Base-by-base conservation (phyloP, 2,797 vertebrate species). In the Oryzias dopingdopingensis region DNA sequence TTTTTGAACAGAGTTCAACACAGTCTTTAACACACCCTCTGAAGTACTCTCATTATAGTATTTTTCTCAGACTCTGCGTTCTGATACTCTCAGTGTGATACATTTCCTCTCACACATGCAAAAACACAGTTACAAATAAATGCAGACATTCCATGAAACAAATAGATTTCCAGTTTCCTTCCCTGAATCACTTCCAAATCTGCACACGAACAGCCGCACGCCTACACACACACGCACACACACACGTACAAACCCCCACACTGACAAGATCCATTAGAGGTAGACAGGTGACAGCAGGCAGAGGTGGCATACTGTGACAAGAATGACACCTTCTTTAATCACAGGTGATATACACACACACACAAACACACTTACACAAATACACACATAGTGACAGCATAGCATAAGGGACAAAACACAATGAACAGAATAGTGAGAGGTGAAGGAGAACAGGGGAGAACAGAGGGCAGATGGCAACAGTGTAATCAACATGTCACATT, bases 251-350 rank as follows among this genome's bases (percentile, higher is more conserved):
- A 40, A 65, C 45, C 46, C 24, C 51, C 70, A 47, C 0, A 26
- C 40, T 63, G 44, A 70, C 63, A 69, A 26, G 59, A 75, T 77
- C 72, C 51, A 73, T 81, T 77, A 76, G 48, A 64, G 43, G 52
- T 43, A 64, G 72, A 72, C 72, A 74, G 62, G 58, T 72, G 77
- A 79, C 59, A 79, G 76, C 74, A 75, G 81, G 76, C 72, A 65
- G 56, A 40, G 57, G 58, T 61, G 59, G 50, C 72, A 70, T 7
- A 56, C 69, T 81, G 70, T 65, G 74, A 71, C 69, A 76, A 59
- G 65, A 74, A 44, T 74, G 74, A 73, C 81, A 76, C 16, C 32
- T 62, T 67, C 62, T 77, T 80, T 77, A 80, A 84, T 80, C 72
- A 79, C 57, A 58, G 23, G 59, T 3, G 16, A 58, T 55, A 65